These are phyloP conservation scores for Sycophila texana DNA, from an alignment of 2,888 invertebrate genomes.

Conservation along the genomic window DNA sequence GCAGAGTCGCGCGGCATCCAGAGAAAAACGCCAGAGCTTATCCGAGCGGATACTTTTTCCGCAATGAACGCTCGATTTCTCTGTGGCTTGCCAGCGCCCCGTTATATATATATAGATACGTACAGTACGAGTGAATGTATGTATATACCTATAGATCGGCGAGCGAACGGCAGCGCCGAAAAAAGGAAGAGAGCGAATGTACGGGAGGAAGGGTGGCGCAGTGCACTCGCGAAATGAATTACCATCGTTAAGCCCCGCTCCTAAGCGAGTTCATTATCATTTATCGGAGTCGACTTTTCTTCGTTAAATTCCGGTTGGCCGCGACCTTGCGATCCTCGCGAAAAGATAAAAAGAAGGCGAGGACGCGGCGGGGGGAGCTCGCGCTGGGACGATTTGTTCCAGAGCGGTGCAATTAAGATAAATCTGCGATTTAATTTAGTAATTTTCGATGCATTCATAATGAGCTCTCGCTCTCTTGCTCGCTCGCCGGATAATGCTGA, in stretches of 20 bases:
- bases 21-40: constrained; percentile 25
- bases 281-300: constrained; percentile 44
- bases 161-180: not conserved
- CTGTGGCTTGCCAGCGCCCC: too few species aligned
- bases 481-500: too few species aligned
- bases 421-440: constrained; percentile 29
- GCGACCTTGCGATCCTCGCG: constrained; percentile 26
- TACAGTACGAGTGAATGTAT: too few species aligned
- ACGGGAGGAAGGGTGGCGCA: not conserved
- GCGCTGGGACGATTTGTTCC: constrained; percentile 30
- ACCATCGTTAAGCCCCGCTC: constrained; percentile 34
- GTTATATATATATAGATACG: too few species aligned
- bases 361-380: too few species aligned
- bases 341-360: not conserved
- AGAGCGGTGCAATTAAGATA: constrained; percentile 27
- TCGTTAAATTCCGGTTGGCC: constrained; percentile 24
- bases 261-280: constrained; percentile 51
- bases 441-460: constrained; percentile 21
- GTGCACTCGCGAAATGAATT: constrained; percentile 46
- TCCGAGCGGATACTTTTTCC: constrained; percentile 23
- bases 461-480: not conserved
- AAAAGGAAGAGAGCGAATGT: not conserved
- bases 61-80: not conserved
- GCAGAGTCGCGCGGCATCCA: not conserved
- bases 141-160: too few species aligned